Evolutionary conservation across 2,113 vertebrate species (phyloP), one percentile per base, ranked within the genome.

Genomic region (Choloepus hoffmanni): DNA sequence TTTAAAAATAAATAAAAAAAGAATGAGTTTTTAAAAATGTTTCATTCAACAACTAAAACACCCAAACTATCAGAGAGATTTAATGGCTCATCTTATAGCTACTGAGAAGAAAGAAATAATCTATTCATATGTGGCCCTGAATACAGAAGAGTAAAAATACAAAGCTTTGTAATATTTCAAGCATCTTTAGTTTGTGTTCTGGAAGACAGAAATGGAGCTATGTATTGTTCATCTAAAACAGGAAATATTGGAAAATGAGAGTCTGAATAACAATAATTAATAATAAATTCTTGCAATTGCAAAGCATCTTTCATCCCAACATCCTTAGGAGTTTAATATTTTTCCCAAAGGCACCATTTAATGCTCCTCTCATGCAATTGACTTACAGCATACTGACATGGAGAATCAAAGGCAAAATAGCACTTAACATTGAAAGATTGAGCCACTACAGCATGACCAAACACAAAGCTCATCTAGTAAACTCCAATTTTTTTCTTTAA

Each of bases 41-140:
- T 92, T 96, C 40, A 65, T 95, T 95, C 73, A 77, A 85, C 63
- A 94, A 72, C 45, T 62, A 55, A 93, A 90, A 76, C 58, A 93
- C 70, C 40, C 70, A 65, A 94, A 87, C 72, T 91, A 48, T 79
- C 40, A 77, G 60, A 84, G 89, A 94, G 90, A 95, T 94, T 95
- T 92, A 96, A 90, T 96, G 94, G 85, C 72, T 96, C 81, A 68
- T 94, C 85, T 95, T 83, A 77, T 45, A 90, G 87, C 85, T 96
- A 62, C 84, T 70, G 53, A 85, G 87, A 89, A 93, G 65, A 94
- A 95, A 88, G 65, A 96, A 86, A 94, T 43, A 72, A 82, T 90
- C 77, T 92, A 58, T 96, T 93, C 36, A 16, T n/a, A 53, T 65
- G 67, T 94, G 91, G 86, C 60, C 79, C 74, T 74, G 94, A 96